These are phyloP conservation scores for Rugalucina vietnamica DNA, from an alignment of 2,888 invertebrate species.

Conservation along the genomic window DNA sequence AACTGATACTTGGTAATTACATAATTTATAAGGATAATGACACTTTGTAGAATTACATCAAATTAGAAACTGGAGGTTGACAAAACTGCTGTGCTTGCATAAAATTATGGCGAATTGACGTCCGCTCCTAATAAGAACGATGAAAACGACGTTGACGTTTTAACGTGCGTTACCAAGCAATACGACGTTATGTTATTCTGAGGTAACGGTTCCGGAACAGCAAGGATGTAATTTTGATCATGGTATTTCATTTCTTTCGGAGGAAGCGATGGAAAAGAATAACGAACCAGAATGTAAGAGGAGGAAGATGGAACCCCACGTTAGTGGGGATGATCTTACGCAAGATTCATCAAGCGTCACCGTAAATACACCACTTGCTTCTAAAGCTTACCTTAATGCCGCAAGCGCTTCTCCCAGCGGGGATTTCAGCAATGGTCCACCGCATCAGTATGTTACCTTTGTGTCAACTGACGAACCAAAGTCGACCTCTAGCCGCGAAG, in stretches of 20 bases:
- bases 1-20: too few species aligned
- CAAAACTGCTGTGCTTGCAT: too few species aligned
- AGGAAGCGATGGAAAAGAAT: conserved; percentile 50
- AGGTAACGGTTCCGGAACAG: not conserved
- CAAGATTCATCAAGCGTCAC: conserved; percentile 59
- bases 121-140: not conserved
- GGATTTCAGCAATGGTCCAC: conserved; percentile 57
- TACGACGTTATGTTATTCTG: not conserved
- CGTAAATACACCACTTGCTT: conserved; percentile 39
- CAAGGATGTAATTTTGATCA: not conserved
- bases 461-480: conserved; percentile 48
- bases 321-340: conserved; percentile 73
- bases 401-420: conserved; percentile 71
- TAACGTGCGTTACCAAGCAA: not conserved
- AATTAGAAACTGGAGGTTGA: too few species aligned
- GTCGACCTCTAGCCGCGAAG: conserved; percentile 27
- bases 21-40: too few species aligned
- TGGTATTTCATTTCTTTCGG: not conserved
- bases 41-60: too few species aligned
- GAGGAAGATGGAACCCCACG: conserved; percentile 78
- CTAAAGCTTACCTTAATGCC: conserved; percentile 64
- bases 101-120: not conserved
- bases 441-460: conserved; percentile 71
- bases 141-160: too few species aligned
- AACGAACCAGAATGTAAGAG: conserved; percentile 68